These are phyloP conservation scores for Microplitis demolitor DNA, from an alignment of 1,140 invertebrate species.

Conservation along the genomic window DNA sequence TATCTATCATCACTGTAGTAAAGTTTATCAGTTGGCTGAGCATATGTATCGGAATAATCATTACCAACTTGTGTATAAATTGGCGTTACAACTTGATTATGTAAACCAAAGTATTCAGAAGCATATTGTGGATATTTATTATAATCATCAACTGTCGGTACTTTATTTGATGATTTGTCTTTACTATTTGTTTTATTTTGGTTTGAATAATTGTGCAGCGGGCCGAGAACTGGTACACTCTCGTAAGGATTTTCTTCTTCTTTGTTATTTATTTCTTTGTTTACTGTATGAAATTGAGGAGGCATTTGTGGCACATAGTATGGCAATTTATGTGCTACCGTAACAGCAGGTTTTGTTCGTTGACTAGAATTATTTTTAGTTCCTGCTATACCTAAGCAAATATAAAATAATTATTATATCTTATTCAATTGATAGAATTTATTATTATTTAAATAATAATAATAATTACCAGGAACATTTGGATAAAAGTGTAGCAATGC, in stretches of 20 bases:
- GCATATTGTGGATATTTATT: slow-evolving; percentile 42
- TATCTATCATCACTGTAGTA: slow-evolving; percentile 48
- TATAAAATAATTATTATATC: neutral
- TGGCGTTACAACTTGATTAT: slow-evolving; percentile 37
- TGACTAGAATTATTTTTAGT: slow-evolving; percentile 43
- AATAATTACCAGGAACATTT: slow-evolving; percentile 57
- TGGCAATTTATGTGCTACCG: slow-evolving; percentile 59
- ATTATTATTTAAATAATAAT: slow-evolving; percentile 20
- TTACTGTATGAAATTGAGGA: slow-evolving; percentile 7
- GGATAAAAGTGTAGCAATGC: slow-evolving; percentile 63
- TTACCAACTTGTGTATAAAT: slow-evolving; percentile 43
- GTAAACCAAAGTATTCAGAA: slow-evolving; percentile 46
- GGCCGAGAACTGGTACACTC: slow-evolving; percentile 64
- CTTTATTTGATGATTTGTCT: slow-evolving; percentile 30
- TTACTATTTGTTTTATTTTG: slow-evolving; percentile 42
- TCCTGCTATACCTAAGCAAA: slow-evolving; percentile 50
- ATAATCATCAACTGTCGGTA: slow-evolving; percentile 22
- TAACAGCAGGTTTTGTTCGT: slow-evolving; percentile 53
- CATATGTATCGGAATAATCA: slow-evolving; percentile 45
- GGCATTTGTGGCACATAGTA: slow-evolving; percentile 60
- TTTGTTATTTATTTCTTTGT: slow-evolving; percentile 40
- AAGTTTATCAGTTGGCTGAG: slow-evolving; percentile 45
- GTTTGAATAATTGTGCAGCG: slow-evolving; percentile 50
- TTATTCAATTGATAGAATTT: slow-evolving; percentile 1
- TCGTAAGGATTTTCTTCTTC: slow-evolving; percentile 62